Percentiles rank a stretch among this genome's conserved stretches.
These are phyloP conservation scores for Anolis carolinensis DNA, from an alignment of 2,113 vertebrate species.

Conservation along the genomic window DNA sequence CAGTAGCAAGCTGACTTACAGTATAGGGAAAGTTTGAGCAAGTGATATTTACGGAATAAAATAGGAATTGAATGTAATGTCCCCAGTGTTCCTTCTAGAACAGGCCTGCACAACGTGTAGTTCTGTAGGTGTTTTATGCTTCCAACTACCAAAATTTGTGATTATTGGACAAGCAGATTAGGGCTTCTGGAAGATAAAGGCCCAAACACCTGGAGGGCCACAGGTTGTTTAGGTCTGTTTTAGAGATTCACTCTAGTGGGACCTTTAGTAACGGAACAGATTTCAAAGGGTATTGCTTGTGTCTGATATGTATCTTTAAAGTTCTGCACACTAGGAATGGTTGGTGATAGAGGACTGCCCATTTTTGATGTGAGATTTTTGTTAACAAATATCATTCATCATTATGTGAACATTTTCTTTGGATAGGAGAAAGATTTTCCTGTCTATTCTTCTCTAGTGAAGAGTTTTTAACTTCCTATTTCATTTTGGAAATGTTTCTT, in stretches of 20 bases:
- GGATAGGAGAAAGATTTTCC: neutral
- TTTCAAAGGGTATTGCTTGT: neutral
- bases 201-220: too few species aligned
- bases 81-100: neutral
- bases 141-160: too few species aligned
- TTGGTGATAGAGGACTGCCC: neutral
- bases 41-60: neutral
- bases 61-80: neutral
- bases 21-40: neutral
- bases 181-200: too few species aligned
- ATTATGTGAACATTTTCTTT: neutral
- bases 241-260: neutral
- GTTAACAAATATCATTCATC: neutral
- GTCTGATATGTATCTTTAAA: conserved; percentile 1
- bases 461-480: neutral
- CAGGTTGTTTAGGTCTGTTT: too few species aligned
- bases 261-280: neutral
- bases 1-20: fast-evolving
- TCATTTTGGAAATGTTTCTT: neutral
- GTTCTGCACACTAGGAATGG: neutral
- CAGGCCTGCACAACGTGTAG: too few species aligned
- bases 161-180: too few species aligned
- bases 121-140: too few species aligned
- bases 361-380: neutral
- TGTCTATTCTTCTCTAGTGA: neutral